Evolutionary conservation across 2,797 vertebrate species (phyloP).

Genomic region (Cossypha niveicapilla): DNA sequence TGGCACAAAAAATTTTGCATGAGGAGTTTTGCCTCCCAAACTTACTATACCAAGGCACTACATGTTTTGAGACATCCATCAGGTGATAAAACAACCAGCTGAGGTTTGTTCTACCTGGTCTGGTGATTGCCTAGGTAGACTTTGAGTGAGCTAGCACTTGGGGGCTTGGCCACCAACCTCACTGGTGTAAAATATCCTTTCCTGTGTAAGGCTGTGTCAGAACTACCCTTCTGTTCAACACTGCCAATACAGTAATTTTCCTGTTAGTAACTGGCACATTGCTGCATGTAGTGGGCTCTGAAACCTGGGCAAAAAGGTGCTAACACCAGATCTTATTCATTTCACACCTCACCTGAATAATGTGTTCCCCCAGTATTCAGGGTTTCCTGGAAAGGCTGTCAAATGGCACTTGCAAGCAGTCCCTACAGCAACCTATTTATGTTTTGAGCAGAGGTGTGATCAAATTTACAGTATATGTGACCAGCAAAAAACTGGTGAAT

Average conservation of each 20-base stretch:
- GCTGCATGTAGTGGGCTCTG: neutral
- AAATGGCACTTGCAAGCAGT: slow-evolving; percentile 1
- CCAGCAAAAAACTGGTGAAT: neutral
- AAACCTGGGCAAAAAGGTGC: neutral
- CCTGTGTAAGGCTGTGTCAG: neutral
- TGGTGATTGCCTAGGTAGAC: neutral
- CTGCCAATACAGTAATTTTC: neutral
- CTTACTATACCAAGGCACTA: neutral
- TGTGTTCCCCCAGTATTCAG: neutral
- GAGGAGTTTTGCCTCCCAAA: neutral
- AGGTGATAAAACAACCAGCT: neutral
- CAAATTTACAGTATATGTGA: slow-evolving; percentile 16
- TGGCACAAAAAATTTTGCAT: neutral
- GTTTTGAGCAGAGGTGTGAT: neutral
- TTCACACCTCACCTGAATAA: slow-evolving; percentile 23
- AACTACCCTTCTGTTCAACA: neutral
- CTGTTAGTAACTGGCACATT: neutral
- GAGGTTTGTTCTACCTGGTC: neutral
- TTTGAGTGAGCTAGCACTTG: neutral
- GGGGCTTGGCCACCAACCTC: neutral
- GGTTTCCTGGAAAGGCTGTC: slow-evolving; percentile 35
- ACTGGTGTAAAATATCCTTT: neutral
- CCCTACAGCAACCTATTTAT: neutral
- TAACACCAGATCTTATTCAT: slow-evolving; percentile 41
- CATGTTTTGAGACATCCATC: neutral